Evolutionary conservation across 1,140 invertebrate species (phyloP), one percentile per base, ranked within the genome.

Genomic region (Ips typographus): DNA sequence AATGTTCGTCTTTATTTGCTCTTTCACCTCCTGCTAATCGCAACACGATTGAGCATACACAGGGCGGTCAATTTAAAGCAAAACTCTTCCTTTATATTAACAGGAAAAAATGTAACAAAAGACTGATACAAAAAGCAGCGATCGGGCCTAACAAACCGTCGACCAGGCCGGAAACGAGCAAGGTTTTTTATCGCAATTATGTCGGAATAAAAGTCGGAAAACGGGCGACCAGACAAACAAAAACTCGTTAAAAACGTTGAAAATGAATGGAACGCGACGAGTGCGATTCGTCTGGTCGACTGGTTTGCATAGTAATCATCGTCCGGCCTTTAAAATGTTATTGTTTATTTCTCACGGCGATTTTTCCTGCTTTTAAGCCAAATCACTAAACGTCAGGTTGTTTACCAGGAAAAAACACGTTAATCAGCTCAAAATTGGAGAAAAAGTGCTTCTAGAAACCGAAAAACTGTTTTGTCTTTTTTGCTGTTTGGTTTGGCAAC

Each of bases 331-430:
- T 66, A 66, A 71, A 65, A 56, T 66, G 63, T 65, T 66, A 71
- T 71, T 71, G 69, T 71, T 71, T 71, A 71, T 71, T 71, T 71
- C 69, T 71, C 69, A 66, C 69, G 64, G 69, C 63, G 68, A 63
- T 70, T 70, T 63, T 70, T 62, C 36, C 42, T 40, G 59, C 60
- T 22, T 22, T 22, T 22, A 22, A 37, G 40, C 37, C 22, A 22
- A 22, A 22, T 22, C 22, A 22, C 22, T 22, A 22, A 22, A 22
- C 22, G 22, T 22, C 22, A 22, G 22, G 22, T 22, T 22, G 22
- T 22, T 22, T 22, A 22, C 22, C 22, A 22, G 22, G 22, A 22
- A 22, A 22, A 22, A 22, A 43, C 3, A 40, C 40, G n/a, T 38
- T 62, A 49, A 49, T 22, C 22, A 22, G 22, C 22, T 22, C 22